Percentiles rank a stretch among this genome's conserved stretches.
phyloP scores from a whole-genome alignment of 2,113 vertebrate genomes.

The Mastomys coucha region DNA sequence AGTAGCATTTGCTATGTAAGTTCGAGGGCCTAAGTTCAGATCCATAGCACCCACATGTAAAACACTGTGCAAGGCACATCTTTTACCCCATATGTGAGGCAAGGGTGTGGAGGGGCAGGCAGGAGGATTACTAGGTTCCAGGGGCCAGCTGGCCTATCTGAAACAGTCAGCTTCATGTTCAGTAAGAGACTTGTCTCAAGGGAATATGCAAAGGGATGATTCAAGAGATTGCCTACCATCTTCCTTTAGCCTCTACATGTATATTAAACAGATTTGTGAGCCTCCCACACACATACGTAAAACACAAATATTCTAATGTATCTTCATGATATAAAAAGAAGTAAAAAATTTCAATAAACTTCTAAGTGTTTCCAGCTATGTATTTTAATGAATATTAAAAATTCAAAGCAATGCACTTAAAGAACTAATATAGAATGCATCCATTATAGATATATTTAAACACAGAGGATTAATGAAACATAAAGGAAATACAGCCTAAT shows the following conservation, averaged over 20 bases:
- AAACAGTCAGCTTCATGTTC: not conserved
- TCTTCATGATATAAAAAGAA: not conserved
- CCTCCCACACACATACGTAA: not conserved
- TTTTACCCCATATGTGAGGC: not conserved
- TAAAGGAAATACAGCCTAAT: not conserved
- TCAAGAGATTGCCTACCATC: not conserved
- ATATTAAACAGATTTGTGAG: not conserved
- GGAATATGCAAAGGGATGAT: not conserved
- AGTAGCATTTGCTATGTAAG: not conserved
- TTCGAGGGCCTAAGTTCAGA: not conserved
- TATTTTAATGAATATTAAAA: conserved; percentile 56
- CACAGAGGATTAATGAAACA: not conserved
- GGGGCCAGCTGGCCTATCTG: not conserved
- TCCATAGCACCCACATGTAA: not conserved
- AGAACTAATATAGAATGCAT: conserved; percentile 22
- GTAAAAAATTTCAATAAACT: conserved; percentile 16
- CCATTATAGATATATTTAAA: not conserved
- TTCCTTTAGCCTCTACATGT: not conserved
- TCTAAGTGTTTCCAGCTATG: not conserved
- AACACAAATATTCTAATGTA: not conserved
- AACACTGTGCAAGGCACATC: rapidly evolving
- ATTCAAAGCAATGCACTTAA: conserved; percentile 8
- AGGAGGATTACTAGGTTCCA: too few species aligned
- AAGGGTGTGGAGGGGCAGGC: not conserved
- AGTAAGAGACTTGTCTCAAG: not conserved